phyloP scores from a whole-genome alignment of 2,888 invertebrate species.

The Poecilobothrus nobilitatus region DNA sequence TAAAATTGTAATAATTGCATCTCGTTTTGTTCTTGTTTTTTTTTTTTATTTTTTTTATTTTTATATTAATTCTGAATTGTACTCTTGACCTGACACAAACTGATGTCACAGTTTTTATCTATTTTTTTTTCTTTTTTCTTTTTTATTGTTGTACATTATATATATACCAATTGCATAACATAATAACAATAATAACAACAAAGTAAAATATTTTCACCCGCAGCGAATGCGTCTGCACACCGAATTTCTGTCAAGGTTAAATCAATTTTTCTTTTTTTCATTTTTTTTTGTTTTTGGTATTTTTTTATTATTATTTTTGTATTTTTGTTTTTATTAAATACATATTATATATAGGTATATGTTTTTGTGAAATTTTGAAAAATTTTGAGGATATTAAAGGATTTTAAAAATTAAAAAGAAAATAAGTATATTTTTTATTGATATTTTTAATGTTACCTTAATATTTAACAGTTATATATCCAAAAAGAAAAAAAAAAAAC shows the following conservation, averaged over 20 bases:
- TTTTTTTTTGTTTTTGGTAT: neutral
- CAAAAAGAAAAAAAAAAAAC: too few species aligned
- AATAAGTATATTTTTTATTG: too few species aligned
- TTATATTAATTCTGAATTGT: neutral
- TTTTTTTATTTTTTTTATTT: too few species aligned
- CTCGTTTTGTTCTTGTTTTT: too few species aligned
- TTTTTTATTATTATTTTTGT: neutral
- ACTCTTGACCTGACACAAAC: neutral
- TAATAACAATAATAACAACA: neutral
- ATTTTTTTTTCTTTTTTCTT: neutral
- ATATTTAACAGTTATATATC: too few species aligned
- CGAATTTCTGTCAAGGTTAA: neutral
- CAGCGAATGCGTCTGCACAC: neutral
- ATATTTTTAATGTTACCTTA: too few species aligned
- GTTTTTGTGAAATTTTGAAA: too few species aligned
- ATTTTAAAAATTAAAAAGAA: too few species aligned
- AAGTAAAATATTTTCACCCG: neutral
- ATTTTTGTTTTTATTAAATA: too few species aligned
- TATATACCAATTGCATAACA: neutral
- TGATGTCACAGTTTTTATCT: neutral
- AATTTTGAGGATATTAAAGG: too few species aligned
- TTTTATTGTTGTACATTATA: neutral
- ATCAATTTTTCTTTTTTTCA: neutral
- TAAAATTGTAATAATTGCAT: too few species aligned
- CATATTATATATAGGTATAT: too few species aligned